Evolutionary conservation across 37 sponge, comb jelly and placozoan species (phyloP), one percentile per base, ranked within the genome.

Genomic region (Tethya wilhelma): DNA sequence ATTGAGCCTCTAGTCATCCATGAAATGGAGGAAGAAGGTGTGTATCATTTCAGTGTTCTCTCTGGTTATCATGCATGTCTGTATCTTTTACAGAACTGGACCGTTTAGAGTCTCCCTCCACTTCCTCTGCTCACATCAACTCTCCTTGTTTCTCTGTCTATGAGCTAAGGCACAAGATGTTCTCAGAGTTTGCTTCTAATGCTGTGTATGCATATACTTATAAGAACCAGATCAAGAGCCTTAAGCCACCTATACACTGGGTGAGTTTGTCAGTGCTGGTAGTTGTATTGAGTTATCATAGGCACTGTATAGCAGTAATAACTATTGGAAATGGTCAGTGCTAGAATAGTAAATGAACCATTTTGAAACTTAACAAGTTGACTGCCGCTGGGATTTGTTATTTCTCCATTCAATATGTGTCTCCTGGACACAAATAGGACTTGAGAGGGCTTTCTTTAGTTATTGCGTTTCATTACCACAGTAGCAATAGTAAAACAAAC

Each of bases 161-260:
- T 42, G 88, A 87, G 30, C 64, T 87, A 23, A 32, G 88, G 38
- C 62, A 74, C 71, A 87, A 87, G 77, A 68, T 80, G 19, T 87
- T 87, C 59, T 28, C 40, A 9, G 29, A 59, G 37, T 38, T 73
- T 58, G 19, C 87, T 39, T 59, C 81, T 43, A 80, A 71, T 68
- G 69, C 82, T 19, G 82, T 87, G 12, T 81, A 87, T 38, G 81
- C 70, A 17, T 87, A 79, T 63, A 87, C 88, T 49, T 87, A 87
- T 71, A 81, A 81, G 74, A 64, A 79, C 71, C 77, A 76, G 63
- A 81, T 81, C 46, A 75, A 75, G 44, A 81, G 65, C 39, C 57
- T 77, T 49, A 80, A 67, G 44, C 76, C 81, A 14, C 88, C 82
- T 0, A 38, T 80, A 12, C 75, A 87, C 74, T 87, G 87, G 87